These are phyloP conservation scores for Troides aeacus DNA, from an alignment of 2,888 invertebrate genomes.

Conservation along the genomic window DNA sequence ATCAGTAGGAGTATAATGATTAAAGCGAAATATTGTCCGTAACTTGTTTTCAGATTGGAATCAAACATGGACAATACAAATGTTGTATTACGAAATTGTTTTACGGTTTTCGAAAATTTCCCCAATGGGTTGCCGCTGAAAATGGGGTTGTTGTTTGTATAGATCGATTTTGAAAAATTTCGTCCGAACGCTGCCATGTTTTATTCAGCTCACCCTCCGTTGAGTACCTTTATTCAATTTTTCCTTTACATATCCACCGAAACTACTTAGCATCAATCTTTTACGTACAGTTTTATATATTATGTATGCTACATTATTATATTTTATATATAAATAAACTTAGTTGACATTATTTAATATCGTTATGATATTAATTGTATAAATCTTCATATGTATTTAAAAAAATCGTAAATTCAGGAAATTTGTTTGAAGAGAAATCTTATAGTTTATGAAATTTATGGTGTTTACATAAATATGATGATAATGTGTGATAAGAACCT, in stretches of 20 bases:
- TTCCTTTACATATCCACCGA: background rate
- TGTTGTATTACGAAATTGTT: slow-evolving; percentile 16
- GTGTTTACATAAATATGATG: too few species aligned
- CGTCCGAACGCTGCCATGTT: slow-evolving; percentile 3
- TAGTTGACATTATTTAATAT: too few species aligned
- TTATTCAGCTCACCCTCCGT: slow-evolving; percentile 15
- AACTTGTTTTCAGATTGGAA: slow-evolving; percentile 4
- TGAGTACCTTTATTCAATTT: slow-evolving; percentile 7
- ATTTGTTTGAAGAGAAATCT: too few species aligned
- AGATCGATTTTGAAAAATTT: slow-evolving; percentile 26
- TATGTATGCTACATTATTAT: too few species aligned
- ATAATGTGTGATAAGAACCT: too few species aligned
- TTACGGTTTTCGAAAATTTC: slow-evolving; percentile 24
- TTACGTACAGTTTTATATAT: too few species aligned
- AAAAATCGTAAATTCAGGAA: too few species aligned
- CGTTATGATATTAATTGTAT: too few species aligned
- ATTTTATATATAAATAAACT: too few species aligned
- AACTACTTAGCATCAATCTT: too few species aligned
- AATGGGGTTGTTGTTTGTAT: slow-evolving; percentile 10
- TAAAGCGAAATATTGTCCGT: background rate
- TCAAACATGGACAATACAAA: slow-evolving; percentile 8
- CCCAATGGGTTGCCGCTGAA: slow-evolving; percentile 18
- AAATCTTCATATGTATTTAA: too few species aligned
- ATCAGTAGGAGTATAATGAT: background rate
- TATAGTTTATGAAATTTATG: too few species aligned